Conservation (phyloP, 2,888 invertebrate genomes). For the Aproaerema taeniolella region DNA sequence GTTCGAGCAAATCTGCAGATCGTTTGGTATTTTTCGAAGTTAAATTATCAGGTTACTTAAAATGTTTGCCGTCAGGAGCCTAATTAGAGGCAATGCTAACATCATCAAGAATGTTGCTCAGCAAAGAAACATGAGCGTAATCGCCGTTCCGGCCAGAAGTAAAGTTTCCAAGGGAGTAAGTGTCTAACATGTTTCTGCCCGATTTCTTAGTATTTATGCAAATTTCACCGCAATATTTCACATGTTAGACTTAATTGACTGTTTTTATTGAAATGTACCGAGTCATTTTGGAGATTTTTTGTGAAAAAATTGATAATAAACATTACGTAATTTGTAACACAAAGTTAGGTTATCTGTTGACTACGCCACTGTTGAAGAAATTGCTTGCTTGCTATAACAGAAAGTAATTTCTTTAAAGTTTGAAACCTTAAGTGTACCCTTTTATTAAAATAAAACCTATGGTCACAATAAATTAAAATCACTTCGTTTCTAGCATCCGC, state of each 20-base stretch:
- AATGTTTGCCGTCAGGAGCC: conserved; percentile 53
- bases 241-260: background rate
- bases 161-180: conserved; percentile 55
- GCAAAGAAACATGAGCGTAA: conserved; percentile 55
- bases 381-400: no score
- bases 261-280: no score
- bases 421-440: no score
- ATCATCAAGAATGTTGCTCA: conserved; percentile 50
- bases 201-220: background rate
- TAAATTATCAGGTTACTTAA: no score
- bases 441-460: no score
- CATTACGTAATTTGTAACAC: conserved; percentile 32
- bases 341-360: conserved; percentile 23
- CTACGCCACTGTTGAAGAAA: no score
- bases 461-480: no score
- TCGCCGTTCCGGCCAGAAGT: conserved; percentile 45
- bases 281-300: background rate
- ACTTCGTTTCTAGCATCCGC: no score
- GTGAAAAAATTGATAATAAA: conserved; percentile 8
- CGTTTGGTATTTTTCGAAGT: no score
- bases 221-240: background rate
- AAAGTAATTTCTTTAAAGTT: no score
- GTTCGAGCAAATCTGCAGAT: no score
- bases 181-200: conserved; percentile 14
- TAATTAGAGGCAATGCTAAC: conserved; percentile 45